Evolutionary conservation across 2,113 vertebrate genomes (phyloP).

Genomic region (Dicentrarchus labrax): DNA sequence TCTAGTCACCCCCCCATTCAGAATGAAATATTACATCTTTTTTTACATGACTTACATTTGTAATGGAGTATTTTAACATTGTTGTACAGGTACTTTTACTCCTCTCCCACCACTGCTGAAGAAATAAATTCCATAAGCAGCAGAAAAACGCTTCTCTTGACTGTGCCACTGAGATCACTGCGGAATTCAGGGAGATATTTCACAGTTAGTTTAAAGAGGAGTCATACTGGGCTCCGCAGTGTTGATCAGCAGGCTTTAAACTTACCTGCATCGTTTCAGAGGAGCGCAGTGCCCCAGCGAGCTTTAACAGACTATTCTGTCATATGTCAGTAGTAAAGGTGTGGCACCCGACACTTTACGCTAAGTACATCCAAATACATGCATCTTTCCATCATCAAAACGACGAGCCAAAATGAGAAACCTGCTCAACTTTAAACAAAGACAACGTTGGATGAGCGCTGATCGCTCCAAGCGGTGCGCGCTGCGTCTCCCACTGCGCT

Average conservation of each 20-base stretch:
- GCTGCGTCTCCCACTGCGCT: background rate
- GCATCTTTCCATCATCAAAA: background rate
- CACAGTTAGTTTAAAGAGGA: background rate
- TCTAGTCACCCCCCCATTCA: background rate
- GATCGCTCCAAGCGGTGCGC: slow-evolving; percentile 15
- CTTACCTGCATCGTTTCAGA: slow-evolving; percentile 16
- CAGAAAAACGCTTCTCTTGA: background rate
- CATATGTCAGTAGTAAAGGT: background rate
- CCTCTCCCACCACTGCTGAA: background rate
- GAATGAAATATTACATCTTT: background rate
- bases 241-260: slow-evolving; percentile 7
- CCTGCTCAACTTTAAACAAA: background rate
- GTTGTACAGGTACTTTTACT: background rate
- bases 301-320: background rate
- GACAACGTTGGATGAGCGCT: background rate
- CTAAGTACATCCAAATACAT: background rate
- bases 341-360: background rate
- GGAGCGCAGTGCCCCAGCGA: slow-evolving; percentile 34
- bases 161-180: background rate
- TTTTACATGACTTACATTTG: background rate
- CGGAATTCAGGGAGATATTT: background rate
- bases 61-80: background rate
- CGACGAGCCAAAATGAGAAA: background rate
- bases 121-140: background rate
- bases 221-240: background rate